Evolutionary conservation across 1,140 invertebrate genomes (phyloP), one percentile per base, ranked within the genome.

Genomic region (Drosophila truncata): DNA sequence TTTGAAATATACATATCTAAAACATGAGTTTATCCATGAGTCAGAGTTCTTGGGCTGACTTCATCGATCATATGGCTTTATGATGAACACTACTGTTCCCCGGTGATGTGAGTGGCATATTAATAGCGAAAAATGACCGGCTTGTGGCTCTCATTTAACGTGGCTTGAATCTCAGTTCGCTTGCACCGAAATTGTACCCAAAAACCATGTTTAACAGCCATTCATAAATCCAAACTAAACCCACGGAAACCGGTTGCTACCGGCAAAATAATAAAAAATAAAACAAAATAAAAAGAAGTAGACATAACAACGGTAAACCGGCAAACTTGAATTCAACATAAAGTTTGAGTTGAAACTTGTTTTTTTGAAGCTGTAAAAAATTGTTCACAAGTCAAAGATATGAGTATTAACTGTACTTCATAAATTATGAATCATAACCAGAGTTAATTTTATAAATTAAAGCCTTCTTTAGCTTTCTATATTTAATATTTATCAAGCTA

Each of bases 181-280:
- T 20, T 49, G 31, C 46, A 58, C 52, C 39, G 9, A 27, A 39
- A 18, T 39, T 39, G 20, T 44, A 58, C 31, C 35, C 23, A 41
- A 60, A 65, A 70, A 35, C 33, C 66, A 47, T 16, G n/a, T 14
- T 50, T 41, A 27, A 37, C 20, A 20, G 62, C 42, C 74, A 78
- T 78, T 78, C 74, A 78, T 78, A 49, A 78, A 76, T 23, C 44
- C 42, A 50, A 76, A 49, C 61, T 39, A 13, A 60, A 55, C 62
- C 33, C 47, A 47, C 29, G 27, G 23, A 77, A 78, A 78, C 74
- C 55, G 63, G 74, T 78, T 69, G 13, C 0, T 14, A 60, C 74
- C 73, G 74, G 74, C 73, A 50, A 77, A 77, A 76, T 41, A 6
- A 23, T 23, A 23, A 42, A 77, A 75, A 63, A 49, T 11, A 11